Percentiles rank a stretch among this genome's conserved stretches.
Conservation (phyloP, 1,140 invertebrate genomes). For the Ptiloglossa arizonensis region DNA sequence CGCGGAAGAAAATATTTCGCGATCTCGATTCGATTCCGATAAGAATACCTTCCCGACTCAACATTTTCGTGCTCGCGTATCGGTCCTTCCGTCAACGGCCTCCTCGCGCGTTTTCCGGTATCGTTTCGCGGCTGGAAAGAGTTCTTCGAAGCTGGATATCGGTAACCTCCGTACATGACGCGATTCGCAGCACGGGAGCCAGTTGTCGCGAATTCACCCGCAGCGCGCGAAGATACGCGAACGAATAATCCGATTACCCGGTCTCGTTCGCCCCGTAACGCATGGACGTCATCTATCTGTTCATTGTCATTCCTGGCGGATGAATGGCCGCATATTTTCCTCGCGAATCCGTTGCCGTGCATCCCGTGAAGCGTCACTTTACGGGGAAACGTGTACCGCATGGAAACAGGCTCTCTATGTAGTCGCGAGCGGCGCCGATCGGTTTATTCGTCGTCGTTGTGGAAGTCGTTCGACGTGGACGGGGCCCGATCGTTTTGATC, state of each 20-base stretch:
- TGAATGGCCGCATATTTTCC: slow-evolving; percentile 41
- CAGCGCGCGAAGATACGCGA: not conserved
- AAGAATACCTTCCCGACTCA: no score
- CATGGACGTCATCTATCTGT: slow-evolving; percentile 18
- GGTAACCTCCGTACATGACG: no score
- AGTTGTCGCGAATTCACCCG: not conserved
- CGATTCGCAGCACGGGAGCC: no score
- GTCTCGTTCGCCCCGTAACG: not conserved
- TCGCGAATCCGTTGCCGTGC: not conserved
- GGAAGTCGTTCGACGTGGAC: not conserved
- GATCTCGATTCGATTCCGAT: no score
- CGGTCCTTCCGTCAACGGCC: not conserved
- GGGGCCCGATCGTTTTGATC: slow-evolving; percentile 15
- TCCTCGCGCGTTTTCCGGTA: not conserved
- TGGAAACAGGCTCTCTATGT: not conserved
- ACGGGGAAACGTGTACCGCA: slow-evolving; percentile 23
- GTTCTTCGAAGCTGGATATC: no score
- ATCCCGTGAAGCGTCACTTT: not conserved
- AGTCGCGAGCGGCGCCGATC: not conserved
- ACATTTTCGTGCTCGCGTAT: no score
- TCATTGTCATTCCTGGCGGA: slow-evolving; percentile 32
- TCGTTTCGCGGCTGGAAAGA: no score
- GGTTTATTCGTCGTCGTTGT: not conserved
- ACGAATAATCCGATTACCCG: slow-evolving; percentile 16
- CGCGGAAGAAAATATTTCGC: no score